Evolutionary conservation across 2,113 vertebrate genomes (phyloP).

Genomic region (Salvelinus fontinalis): DNA sequence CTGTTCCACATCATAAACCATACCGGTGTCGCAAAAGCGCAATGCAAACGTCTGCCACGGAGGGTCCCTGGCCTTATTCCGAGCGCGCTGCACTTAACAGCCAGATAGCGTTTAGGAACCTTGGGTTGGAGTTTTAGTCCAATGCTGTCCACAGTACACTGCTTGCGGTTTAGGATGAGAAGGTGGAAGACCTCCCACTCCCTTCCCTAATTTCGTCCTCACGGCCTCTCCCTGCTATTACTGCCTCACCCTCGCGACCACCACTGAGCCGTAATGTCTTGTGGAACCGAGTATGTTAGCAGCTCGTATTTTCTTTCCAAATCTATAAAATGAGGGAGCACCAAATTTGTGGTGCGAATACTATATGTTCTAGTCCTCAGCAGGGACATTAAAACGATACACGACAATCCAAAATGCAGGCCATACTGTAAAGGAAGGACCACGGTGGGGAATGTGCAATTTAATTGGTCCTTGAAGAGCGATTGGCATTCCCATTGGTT

Average conservation of each 20-base stretch:
- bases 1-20: slow-evolving; percentile 8
- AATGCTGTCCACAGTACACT: neutral
- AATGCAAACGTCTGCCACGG: slow-evolving; percentile 20
- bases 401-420: neutral
- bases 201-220: neutral
- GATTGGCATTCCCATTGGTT: neutral
- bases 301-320: neutral
- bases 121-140: neutral
- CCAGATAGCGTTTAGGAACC: neutral
- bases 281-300: neutral
- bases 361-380: no score
- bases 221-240: neutral
- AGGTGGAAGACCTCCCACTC: neutral
- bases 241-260: slow-evolving; percentile 8
- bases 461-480: slow-evolving; percentile 3
- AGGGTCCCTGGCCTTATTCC: neutral
- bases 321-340: neutral
- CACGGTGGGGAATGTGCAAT: neutral
- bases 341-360: neutral
- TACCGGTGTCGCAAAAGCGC: slow-evolving; percentile 40
- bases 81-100: neutral
- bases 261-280: neutral
- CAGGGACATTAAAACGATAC: neutral
- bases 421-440: neutral
- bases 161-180: slow-evolving; percentile 6